These are phyloP conservation scores for Drosophila suzukii DNA, from an alignment of 1,140 invertebrate species.

Conservation along the genomic window DNA sequence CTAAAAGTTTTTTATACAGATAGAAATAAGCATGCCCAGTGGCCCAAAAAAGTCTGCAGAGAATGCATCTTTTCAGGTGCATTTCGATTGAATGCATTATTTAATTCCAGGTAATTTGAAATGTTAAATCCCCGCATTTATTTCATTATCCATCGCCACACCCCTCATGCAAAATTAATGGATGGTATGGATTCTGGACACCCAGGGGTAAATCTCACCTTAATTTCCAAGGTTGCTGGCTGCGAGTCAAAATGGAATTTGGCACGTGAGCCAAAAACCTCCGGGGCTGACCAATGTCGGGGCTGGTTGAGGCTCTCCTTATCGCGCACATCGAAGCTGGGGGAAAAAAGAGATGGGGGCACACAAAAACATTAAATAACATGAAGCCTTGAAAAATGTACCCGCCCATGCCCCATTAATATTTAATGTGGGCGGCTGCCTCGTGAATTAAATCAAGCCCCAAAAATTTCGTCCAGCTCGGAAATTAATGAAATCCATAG, in stretches of 20 bases:
- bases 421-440: slow-evolving; percentile 51
- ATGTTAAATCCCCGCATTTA: slow-evolving; percentile 19
- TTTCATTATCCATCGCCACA: slow-evolving; percentile 3
- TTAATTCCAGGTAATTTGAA: slow-evolving; percentile 36
- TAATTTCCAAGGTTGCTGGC: slow-evolving; percentile 89
- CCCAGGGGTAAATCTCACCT: slow-evolving; percentile 62
- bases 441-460: slow-evolving; percentile 56
- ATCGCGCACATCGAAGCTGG: slow-evolving; percentile 92
- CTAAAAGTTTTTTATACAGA: neutral
- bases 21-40: slow-evolving; percentile 1
- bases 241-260: slow-evolving; percentile 90
- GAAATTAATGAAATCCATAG: slow-evolving; percentile 72
- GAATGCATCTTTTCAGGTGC: slow-evolving; percentile 12
- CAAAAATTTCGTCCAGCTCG: slow-evolving; percentile 27
- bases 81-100: slow-evolving; percentile 27
- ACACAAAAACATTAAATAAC: slow-evolving; percentile 60
- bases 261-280: slow-evolving; percentile 92
- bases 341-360: slow-evolving; percentile 78
- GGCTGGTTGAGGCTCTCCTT: slow-evolving; percentile 89
- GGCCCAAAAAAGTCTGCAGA: slow-evolving; percentile 4
- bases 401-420: slow-evolving; percentile 43
- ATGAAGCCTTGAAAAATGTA: slow-evolving; percentile 17
- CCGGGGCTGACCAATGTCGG: slow-evolving; percentile 90
- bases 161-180: slow-evolving; percentile 22
- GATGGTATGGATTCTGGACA: slow-evolving; percentile 1